phyloP scores from a whole-genome alignment of 2,888 invertebrate genomes.

The Xanthostigma xanthostigma region DNA sequence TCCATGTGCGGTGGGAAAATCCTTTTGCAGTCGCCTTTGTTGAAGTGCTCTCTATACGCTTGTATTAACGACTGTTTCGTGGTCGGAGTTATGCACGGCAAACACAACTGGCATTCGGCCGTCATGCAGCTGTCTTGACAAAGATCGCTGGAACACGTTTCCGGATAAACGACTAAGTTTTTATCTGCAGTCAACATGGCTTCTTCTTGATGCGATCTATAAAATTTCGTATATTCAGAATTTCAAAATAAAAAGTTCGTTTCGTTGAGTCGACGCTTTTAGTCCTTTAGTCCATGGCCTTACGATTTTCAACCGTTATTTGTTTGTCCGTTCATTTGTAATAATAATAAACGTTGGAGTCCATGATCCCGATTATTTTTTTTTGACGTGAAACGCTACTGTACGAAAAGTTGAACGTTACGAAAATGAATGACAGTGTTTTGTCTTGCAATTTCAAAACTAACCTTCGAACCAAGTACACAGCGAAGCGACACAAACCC shows the following conservation, averaged over 20 bases:
- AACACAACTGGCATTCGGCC: conserved; percentile 61
- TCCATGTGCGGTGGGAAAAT: conserved; percentile 63
- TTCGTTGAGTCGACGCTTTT: not conserved
- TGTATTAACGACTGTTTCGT: conserved; percentile 41
- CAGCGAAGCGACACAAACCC: too few species aligned
- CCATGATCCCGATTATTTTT: not conserved
- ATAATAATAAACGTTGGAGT: too few species aligned
- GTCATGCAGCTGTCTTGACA: conserved; percentile 47
- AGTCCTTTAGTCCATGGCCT: too few species aligned
- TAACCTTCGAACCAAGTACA: too few species aligned
- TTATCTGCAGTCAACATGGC: conserved; percentile 61
- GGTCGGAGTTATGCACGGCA: conserved; percentile 51
- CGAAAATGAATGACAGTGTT: too few species aligned
- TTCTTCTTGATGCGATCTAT: conserved; percentile 31
- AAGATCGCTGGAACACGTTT: conserved; percentile 40
- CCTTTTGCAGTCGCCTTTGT: conserved; percentile 64
- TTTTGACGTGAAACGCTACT: too few species aligned
- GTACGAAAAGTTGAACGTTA: too few species aligned
- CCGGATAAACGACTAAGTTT: conserved; percentile 62
- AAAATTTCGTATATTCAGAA: not conserved
- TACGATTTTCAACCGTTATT: too few species aligned
- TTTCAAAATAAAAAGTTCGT: conserved; percentile 12
- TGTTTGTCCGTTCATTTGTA: too few species aligned
- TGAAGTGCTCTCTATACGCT: conserved; percentile 68
- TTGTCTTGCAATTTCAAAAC: too few species aligned